Percentiles rank a stretch among this genome's conserved stretches.
phyloP scores from a whole-genome alignment of 2,113 vertebrate species.

The Colistium nudipinnis region DNA sequence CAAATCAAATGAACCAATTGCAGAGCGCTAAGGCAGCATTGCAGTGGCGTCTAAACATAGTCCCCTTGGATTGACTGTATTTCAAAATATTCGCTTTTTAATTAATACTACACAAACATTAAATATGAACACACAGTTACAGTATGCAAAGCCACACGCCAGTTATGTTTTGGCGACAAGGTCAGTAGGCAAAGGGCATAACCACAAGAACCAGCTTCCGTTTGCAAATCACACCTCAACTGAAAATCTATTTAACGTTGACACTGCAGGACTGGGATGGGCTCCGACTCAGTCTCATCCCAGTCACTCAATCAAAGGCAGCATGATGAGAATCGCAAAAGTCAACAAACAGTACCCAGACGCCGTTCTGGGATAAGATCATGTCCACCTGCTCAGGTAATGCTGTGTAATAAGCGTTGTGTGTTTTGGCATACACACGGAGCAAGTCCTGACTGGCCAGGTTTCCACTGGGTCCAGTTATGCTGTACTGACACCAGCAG shows the following conservation, averaged over 20 bases:
- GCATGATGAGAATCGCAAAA: background rate
- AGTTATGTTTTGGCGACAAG: too few species aligned
- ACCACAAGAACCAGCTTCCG: slow-evolving; percentile 29
- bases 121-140: too few species aligned
- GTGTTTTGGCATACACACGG: slow-evolving; percentile 22
- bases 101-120: too few species aligned
- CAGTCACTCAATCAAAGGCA: background rate
- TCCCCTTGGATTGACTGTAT: too few species aligned
- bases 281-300: background rate
- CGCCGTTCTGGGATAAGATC: slow-evolving; percentile 2
- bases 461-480: slow-evolving; percentile 45
- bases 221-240: slow-evolving; percentile 17
- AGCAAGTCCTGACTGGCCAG: slow-evolving; percentile 49
- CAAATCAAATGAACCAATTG: background rate
- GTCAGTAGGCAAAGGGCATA: slow-evolving; percentile 13
- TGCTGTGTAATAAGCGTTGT: slow-evolving; percentile 24
- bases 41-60: too few species aligned
- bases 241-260: slow-evolving; percentile 39
- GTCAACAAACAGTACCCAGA: background rate
- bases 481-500: background rate
- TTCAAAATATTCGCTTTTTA: too few species aligned
- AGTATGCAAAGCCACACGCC: background rate
- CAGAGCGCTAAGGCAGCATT: too few species aligned
- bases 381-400: slow-evolving; percentile 11
- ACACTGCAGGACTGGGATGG: background rate